Evolutionary conservation across 2,888 invertebrate species (phyloP).

Genomic region (Periphyllus acericola): DNA sequence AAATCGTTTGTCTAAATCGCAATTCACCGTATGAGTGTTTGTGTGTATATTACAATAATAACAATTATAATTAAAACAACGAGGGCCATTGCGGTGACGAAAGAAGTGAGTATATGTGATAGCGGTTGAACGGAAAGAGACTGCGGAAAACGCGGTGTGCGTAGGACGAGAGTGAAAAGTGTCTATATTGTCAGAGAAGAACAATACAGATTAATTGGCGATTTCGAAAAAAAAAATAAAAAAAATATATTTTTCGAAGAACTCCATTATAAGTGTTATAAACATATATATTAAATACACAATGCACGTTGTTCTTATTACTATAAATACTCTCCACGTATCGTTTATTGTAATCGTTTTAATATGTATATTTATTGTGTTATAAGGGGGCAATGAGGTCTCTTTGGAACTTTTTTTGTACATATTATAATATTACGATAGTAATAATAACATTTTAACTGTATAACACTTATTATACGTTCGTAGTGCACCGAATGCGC

Average conservation of each 20-base stretch:
- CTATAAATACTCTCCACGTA: background rate
- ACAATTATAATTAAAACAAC: slow-evolving; percentile 6
- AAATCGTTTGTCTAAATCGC: background rate
- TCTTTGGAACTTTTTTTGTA: slow-evolving; percentile 21
- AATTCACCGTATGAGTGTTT: background rate
- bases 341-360: slow-evolving; percentile 25
- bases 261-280: background rate
- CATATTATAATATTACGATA: background rate
- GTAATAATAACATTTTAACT: background rate
- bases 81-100: background rate
- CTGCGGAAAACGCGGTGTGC: background rate
- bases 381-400: slow-evolving; percentile 26
- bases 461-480: no score
- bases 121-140: background rate
- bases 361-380: slow-evolving; percentile 18
- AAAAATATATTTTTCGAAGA: slow-evolving; percentile 31
- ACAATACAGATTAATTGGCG: slow-evolving; percentile 49
- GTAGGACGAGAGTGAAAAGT: background rate
- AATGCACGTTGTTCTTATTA: background rate
- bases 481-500: no score
- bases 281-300: background rate
- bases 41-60: background rate
- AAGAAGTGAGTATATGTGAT: background rate
- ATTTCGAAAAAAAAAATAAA: slow-evolving; percentile 14
- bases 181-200: background rate